These are phyloP conservation scores for Endomychus coccineus DNA, from an alignment of 2,888 invertebrate genomes.

Conservation along the genomic window DNA sequence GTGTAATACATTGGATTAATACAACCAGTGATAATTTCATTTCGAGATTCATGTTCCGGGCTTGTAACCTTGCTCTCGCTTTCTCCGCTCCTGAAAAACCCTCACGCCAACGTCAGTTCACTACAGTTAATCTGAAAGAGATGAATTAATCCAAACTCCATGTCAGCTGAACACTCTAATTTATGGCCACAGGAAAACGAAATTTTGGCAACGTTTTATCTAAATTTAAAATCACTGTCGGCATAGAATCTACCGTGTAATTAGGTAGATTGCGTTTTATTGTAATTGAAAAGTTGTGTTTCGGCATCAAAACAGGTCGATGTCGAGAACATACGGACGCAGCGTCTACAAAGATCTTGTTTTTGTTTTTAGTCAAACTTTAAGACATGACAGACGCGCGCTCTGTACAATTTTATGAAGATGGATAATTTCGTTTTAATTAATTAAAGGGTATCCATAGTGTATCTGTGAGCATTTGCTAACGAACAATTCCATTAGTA, in stretches of 20 bases:
- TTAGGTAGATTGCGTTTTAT: conserved; percentile 43
- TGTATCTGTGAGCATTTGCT: no score
- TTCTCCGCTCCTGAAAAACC: conserved; percentile 14
- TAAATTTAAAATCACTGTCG: conserved; percentile 45
- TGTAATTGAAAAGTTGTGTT: conserved; percentile 42
- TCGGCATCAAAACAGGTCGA: conserved; percentile 31
- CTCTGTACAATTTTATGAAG: no score
- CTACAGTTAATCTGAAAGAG: conserved; percentile 44
- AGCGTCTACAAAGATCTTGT: no score
- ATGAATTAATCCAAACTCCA: conserved; percentile 45
- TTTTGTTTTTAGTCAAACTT: no score
- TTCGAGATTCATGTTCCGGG: no score
- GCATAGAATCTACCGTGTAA: conserved; percentile 35
- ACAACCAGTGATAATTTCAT: no score
- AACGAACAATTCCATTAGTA: no score
- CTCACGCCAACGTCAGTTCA: conserved; percentile 41
- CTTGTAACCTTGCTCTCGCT: no score
- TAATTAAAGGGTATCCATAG: no score
- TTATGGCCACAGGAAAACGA: conserved; percentile 42
- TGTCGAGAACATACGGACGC: conserved; percentile 16
- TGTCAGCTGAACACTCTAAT: conserved; percentile 42
- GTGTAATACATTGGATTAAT: no score
- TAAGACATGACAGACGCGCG: no score
- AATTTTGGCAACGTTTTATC: conserved; percentile 47
- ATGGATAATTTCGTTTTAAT: no score